Base-by-base conservation (phyloP, 2,888 invertebrate species). In the Clepsis dumicolana region DNA sequence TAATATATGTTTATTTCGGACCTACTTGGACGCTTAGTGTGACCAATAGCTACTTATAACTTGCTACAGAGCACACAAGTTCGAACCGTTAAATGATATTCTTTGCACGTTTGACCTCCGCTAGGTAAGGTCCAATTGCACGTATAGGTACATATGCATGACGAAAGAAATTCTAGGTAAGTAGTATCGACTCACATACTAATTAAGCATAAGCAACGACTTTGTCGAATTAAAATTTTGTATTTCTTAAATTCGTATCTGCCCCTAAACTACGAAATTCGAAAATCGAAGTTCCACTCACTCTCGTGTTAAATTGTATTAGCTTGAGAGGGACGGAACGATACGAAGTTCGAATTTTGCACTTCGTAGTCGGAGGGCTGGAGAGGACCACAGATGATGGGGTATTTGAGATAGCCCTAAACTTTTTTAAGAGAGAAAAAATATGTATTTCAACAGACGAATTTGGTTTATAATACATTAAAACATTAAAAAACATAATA, bases 91-190 rank as follows among this genome's bases (percentile, higher is more conserved):
- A 64, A 41, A 25, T 38, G 25, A 25, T 69, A 69, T 69, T 65
- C 69, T n/a, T 48, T 38, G 16, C 69, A 61, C 65, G 69, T 27
- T 25, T 61, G 69, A 54, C 44, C 65, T 60, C 44, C 53, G 44
- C 38, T 48, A 27, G 62, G 50, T 63, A 67, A 67, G 67, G 67
- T 63, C 62, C 67, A 56, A 67, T 67, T 63, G 56, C 62, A 67
- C 50, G 67, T 41, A 56, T 61, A 48, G 54, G 50, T 50, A 63
- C 16, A 48, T 25, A 27, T 56, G 35, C 14, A 32, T 16, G 29
- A 50, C 56, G 54, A 67, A 67, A 67, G 62, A 18, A 44, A 38
- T 38, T 54, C 18, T 24, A 1, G 12, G 12, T 35, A 35, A 35
- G 14, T 35, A 65, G 14, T 38, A n/a, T 38, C 4, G 12, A 35